Evolutionary conservation across 2,888 invertebrate genomes (phyloP), one percentile per base, ranked within the genome.

Genomic region (Synanthedon formicaeformis): DNA sequence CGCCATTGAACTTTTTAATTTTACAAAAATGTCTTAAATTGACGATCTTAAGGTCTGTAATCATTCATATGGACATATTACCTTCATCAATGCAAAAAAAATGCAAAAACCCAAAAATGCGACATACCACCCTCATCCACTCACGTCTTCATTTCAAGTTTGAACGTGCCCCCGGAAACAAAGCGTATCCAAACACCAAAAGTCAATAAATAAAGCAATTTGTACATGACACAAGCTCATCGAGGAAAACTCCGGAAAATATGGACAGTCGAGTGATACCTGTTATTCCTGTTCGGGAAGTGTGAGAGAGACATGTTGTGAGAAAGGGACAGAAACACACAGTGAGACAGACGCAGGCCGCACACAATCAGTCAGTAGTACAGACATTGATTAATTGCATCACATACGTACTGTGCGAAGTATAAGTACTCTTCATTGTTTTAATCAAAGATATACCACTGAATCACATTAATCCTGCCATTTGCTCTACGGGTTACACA

Each of bases 271-370:
- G 71, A 75, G 76, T 81, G 79, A 82, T 87, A 87, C 87, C 87
- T 87, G 87, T 86, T 79, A 87, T 87, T 83, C 87, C 87, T 87
- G 85, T 69, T 74, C 74, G 71, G 74, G 78, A 76, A 79, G 74
- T 81, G 83, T 84, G 83, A 80, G 82, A 82, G 79, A 85, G 84
- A 83, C 83, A 82, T 83, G 84, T 84, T 61, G 81, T 82, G 84
- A 81, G 68, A 83, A 73, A 84, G 71, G 82, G 80, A 83, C 84
- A 86, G 73, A 87, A 85, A 87, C 85, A 87, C 83, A 87, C 79
- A 85, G 77, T 84, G 70, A 79, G 83, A 84, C 82, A 87, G 83
- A 86, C 78, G 84, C 78, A 86, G 68, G 81, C 87, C 85, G 83
- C 83, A 85, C 65, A 81, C 83, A 82, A 75, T 79, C 71, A 66